phyloP scores from a whole-genome alignment of 2,113 vertebrate genomes.

The Variabilichromis moorii region DNA sequence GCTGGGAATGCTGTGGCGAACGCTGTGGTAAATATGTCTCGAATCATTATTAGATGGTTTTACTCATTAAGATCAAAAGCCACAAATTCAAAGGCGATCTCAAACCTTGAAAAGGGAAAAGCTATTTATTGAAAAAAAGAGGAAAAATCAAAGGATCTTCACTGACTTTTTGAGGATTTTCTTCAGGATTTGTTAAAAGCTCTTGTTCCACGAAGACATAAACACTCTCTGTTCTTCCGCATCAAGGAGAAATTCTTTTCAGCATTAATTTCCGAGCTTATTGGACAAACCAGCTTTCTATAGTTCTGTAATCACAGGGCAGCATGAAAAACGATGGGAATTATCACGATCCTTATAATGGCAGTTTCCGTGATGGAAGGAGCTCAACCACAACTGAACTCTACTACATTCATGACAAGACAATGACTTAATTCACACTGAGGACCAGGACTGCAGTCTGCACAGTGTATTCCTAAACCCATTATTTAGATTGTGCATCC shows the following conservation, averaged over 20 bases:
- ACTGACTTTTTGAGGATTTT: constrained; percentile 26
- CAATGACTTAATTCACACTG: constrained; percentile 3
- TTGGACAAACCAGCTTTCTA: background rate
- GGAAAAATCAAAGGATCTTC: constrained; percentile 25
- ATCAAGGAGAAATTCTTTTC: background rate
- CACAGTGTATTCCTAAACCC: background rate
- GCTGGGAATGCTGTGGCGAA: constrained; percentile 52
- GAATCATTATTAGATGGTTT: constrained; percentile 66
- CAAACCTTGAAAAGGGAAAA: constrained; percentile 18
- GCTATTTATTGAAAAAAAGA: background rate
- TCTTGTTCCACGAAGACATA: constrained; percentile 24
- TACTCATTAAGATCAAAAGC: constrained; percentile 68
- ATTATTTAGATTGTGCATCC: background rate
- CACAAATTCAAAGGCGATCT: constrained; percentile 46
- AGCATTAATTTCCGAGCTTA: background rate
- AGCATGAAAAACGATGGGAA: background rate
- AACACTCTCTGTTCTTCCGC: constrained; percentile 8
- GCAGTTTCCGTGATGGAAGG: background rate
- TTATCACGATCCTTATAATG: background rate
- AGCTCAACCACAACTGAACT: constrained; percentile 6
- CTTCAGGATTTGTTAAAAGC: constrained; percentile 31
- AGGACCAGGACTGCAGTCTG: background rate
- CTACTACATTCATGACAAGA: background rate
- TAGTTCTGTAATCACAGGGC: constrained; percentile 27
- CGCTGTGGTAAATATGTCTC: constrained; percentile 54